Conservation (phyloP, 2,113 vertebrate species). For the Thamnophis sirtalis region DNA sequence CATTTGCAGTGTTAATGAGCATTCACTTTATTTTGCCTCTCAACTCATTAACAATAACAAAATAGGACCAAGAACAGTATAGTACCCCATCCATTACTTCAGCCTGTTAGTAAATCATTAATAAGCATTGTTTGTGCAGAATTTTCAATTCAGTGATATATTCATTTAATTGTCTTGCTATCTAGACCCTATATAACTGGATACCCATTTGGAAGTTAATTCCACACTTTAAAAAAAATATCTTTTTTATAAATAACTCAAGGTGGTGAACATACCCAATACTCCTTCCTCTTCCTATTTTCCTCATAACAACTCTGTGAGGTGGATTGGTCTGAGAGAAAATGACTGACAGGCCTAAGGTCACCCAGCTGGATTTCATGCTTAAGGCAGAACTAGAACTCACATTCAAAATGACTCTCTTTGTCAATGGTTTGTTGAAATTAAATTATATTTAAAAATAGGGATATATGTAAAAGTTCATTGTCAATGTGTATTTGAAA, state of each 20-base stretch:
- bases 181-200: background rate
- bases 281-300: background rate
- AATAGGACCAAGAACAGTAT: background rate
- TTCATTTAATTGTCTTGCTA: background rate
- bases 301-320: background rate
- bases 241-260: background rate
- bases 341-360: background rate
- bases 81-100: background rate
- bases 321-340: background rate
- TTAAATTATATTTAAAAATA: background rate
- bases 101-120: background rate
- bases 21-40: background rate
- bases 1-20: background rate
- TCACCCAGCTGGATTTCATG: background rate
- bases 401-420: background rate
- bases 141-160: background rate
- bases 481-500: background rate
- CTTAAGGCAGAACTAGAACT: background rate
- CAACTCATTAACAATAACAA: background rate
- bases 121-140: background rate
- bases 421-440: background rate
- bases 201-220: background rate
- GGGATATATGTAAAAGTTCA: no score
- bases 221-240: background rate
- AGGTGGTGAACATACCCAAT: background rate